A percentile compares a stretch with the other conserved stretches of the same genome.
Evolutionary conservation across 2,113 vertebrate genomes (phyloP).

Genomic region (Brachypteracias leptosomus): DNA sequence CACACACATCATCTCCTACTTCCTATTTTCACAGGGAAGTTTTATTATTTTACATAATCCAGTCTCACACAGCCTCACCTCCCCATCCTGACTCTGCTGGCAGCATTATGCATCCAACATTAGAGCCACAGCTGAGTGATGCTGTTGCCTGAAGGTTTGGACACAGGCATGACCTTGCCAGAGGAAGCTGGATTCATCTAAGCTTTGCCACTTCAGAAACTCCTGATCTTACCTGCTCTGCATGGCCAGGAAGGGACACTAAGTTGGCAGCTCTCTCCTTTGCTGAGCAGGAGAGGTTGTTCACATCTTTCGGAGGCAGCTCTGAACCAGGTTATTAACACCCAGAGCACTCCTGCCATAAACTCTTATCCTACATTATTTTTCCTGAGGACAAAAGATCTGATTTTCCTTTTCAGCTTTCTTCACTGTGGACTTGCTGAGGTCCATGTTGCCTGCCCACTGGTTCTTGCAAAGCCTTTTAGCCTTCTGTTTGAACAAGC

Average conservation of each 20-base stretch:
- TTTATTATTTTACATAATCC: too few species aligned
- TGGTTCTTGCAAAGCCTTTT: neutral
- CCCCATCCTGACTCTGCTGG: neutral
- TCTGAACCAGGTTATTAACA: neutral
- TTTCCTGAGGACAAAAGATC: neutral
- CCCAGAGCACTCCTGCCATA: neutral
- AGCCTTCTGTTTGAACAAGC: neutral
- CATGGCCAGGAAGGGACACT: neutral
- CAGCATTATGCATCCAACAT: neutral
- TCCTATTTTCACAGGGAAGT: neutral
- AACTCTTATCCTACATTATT: neutral
- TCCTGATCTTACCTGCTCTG: neutral
- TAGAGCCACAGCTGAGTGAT: too few species aligned
- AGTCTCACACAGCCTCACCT: too few species aligned
- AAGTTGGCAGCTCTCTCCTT: neutral
- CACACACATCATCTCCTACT: neutral
- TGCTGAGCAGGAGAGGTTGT: neutral
- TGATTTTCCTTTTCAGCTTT: neutral
- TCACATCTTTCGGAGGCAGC: neutral
- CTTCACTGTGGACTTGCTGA: neutral
- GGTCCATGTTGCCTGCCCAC: neutral
- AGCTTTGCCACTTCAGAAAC: neutral
- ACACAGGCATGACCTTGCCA: neutral
- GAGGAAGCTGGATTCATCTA: neutral
- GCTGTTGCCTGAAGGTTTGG: neutral